A percentile compares a stretch with the other conserved stretches of the same genome.
These are phyloP conservation scores for Mus musculus DNA, from an alignment of 2,113 vertebrate species.

Conservation along the genomic window DNA sequence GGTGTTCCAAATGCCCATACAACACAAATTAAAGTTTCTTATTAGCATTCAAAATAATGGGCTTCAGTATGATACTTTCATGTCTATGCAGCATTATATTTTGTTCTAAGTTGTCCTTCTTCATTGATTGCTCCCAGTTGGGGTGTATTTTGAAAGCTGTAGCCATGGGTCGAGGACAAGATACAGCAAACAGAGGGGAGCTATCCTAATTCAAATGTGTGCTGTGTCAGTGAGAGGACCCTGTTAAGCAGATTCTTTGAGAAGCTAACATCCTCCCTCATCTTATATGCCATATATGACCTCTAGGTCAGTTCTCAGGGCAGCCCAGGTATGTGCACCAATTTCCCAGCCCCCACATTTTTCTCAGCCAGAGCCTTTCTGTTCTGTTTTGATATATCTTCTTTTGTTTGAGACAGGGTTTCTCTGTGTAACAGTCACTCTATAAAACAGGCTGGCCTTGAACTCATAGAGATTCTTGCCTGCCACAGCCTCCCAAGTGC, in stretches of 20 bases:
- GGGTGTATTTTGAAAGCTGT: background rate
- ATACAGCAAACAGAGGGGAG: background rate
- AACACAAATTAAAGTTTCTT: background rate
- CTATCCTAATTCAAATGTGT: background rate
- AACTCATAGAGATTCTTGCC: background rate
- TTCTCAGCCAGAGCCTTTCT: background rate
- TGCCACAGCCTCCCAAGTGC: background rate
- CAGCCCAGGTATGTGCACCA: no score
- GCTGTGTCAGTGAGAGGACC: no score
- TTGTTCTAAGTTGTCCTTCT: background rate
- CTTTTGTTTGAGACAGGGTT: background rate
- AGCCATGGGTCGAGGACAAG: background rate
- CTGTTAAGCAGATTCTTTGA: background rate
- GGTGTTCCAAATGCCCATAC: background rate
- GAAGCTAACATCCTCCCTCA: background rate
- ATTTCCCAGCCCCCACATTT: background rate
- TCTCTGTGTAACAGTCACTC: background rate
- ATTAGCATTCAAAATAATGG: background rate
- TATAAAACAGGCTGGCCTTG: background rate
- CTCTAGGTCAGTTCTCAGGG: background rate
- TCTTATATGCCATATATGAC: background rate
- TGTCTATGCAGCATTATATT: background rate
- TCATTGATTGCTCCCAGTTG: background rate
- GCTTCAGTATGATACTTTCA: background rate
- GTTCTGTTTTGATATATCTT: background rate